Conservation (phyloP, 2,113 vertebrate genomes). For the Leptosomus discolor region DNA sequence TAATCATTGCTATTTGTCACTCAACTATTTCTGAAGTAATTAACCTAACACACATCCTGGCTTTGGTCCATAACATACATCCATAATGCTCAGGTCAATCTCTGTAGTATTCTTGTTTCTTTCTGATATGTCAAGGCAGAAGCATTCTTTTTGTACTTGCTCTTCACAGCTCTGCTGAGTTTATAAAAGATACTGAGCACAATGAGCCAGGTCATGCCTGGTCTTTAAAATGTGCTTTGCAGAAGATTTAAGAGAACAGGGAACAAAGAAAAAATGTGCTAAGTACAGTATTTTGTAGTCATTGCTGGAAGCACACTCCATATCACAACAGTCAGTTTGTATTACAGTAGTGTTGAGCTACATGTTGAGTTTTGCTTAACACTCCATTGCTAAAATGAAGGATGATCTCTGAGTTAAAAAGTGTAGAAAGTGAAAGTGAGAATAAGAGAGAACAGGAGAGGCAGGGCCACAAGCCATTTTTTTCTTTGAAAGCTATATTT, state of each 20-base stretch:
- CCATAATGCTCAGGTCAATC: neutral
- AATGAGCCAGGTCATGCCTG: neutral
- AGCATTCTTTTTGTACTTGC: neutral
- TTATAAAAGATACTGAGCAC: neutral
- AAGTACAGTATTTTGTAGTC: neutral
- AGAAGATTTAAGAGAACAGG: neutral
- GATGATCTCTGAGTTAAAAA: neutral
- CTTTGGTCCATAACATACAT: neutral
- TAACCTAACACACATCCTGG: conserved; percentile 35
- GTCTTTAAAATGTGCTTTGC: neutral
- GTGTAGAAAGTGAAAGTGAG: neutral
- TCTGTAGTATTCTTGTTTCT: neutral
- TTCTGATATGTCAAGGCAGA: neutral
- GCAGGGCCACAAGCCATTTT: neutral
- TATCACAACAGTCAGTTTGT: neutral
- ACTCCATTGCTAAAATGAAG: neutral
- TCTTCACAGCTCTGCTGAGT: neutral
- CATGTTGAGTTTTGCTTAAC: neutral
- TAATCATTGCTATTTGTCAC: neutral
- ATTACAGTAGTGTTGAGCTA: neutral
- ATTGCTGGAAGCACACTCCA: neutral
- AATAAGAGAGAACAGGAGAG: neutral
- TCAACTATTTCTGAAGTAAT: conserved; percentile 17
- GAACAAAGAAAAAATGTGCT: neutral
- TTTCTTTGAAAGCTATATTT: neutral